Evolutionary conservation across 2,888 invertebrate species (phyloP), one percentile per base, ranked within the genome.

Genomic region (Ormyrus nitidulus): DNA sequence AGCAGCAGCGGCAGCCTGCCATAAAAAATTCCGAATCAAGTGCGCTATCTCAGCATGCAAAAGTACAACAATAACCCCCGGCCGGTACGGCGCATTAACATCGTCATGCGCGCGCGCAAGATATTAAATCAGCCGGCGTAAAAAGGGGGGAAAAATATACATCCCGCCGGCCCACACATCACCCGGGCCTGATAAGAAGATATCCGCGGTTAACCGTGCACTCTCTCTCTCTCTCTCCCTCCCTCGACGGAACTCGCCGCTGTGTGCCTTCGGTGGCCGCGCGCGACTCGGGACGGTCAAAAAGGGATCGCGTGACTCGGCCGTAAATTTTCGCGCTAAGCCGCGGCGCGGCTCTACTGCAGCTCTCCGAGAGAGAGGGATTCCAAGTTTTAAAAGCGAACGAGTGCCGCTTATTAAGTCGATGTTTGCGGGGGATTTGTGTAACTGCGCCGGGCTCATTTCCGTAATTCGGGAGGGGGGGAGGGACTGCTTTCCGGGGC

Each of bases 141-240:
- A 65, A 65, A 70, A 48, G 69, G 51, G 19, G 34, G 59, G 1
- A 8, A 8, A 59, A 59, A 46, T 6, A 51, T 51, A 64, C 34
- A 59, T 74, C 59, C 56, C 54, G 48, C 5, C 19, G 62, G 65
- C 64, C 34, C 74, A 79, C 74, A 79, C 64, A 79, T 79, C 74
- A 75, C 11, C 19, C 64, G 46, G 6, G 34, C 34, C 69, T 48
- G 79, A 79, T 79, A 79, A 74, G 79, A 34, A 75, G 69, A 79
- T 79, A 79, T 70, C 70, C 73, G 62, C 65, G 74, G 79, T 75
- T 75, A 75, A 75, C 74, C 75, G 65, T 62, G 53, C 74, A 58
- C 69, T 68, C 61, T 5, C 48, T 54, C 11, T 19, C 5, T 2
- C 69, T 68, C 61, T 5, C 48, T 54, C 11, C 19, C 5, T 2